Percentiles rank a stretch among this genome's conserved stretches.
Evolutionary conservation across 2,888 invertebrate species (phyloP).

Genomic region (Alentia gelatinosa): DNA sequence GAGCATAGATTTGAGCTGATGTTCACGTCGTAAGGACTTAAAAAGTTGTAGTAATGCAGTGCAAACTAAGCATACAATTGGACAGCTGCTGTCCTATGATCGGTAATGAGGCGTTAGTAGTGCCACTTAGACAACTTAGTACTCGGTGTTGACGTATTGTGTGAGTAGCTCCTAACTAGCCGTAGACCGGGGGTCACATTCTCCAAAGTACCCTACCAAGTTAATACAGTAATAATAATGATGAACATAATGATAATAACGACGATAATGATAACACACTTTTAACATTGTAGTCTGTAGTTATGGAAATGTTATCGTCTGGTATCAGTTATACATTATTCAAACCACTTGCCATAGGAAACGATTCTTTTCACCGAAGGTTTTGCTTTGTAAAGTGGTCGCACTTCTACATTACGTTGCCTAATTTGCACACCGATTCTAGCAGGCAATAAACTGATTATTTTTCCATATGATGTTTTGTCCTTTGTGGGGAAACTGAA

Average conservation of each 20-base stretch:
- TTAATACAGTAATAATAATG: too few relatives aligned
- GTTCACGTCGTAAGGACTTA: not conserved
- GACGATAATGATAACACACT: not conserved
- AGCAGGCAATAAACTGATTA: conserved; percentile 50
- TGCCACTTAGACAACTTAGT: conserved; percentile 3
- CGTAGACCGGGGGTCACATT: not conserved
- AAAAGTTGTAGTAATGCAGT: not conserved
- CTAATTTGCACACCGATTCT: conserved; percentile 45
- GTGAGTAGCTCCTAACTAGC: not conserved
- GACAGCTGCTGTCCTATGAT: too few relatives aligned
- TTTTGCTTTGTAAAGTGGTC: conserved; percentile 37
- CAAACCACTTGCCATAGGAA: conserved; percentile 41
- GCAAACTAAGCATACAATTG: too few relatives aligned
- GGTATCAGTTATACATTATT: conserved; percentile 10
- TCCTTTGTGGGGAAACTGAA: too few relatives aligned
- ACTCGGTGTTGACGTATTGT: not conserved
- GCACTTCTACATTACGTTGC: conserved; percentile 23
- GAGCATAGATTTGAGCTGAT: not conserved
- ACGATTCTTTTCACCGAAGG: not conserved
- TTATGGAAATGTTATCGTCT: conserved; percentile 4
- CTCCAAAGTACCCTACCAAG: not conserved
- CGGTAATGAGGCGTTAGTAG: not conserved
- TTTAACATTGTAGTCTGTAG: not conserved
- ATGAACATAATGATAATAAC: not conserved
- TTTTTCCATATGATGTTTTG: conserved; percentile 15